Evolutionary conservation across 2,888 invertebrate genomes (phyloP), one percentile per base, ranked within the genome.

Genomic region (Leucoma salicis): DNA sequence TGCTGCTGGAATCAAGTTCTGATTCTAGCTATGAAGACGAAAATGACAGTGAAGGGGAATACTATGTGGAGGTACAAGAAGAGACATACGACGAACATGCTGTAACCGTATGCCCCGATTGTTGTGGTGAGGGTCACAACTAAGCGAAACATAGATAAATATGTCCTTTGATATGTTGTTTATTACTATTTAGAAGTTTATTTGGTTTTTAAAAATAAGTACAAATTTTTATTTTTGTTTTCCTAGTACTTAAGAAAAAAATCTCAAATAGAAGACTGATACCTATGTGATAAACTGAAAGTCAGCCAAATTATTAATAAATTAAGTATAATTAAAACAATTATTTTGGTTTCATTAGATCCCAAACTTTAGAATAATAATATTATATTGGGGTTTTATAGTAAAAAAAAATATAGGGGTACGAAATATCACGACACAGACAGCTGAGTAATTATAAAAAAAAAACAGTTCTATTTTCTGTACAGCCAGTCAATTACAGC

Each of bases 361-460:
- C 14, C 31, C 13, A 14, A 6, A 36, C 6, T 31, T 31, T 31
- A 2, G 21, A 31, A n/a, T 13, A 14, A 25, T 14, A 37, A 16
- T 31, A 21, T 29, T 14, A 31, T 29, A 14, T 18, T 14, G 1
- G 11, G 36, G 21, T 10, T 14, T 37, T 5, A 11, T 21, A 31
- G 14, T 11, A 37, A 37, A 31, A 31, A n/a, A 14, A 31, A 5
- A 6, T 10, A 16, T 21, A 31, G 21, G 10, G 21, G 2, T n/a
- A 5, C 29, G 18, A 31, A 37, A 14, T 25, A 15, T 39, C 35
- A n/a, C n/a, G n/a, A n/a, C n/a, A n/a, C n/a, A n/a, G n/a, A n/a
- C n/a, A n/a, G n/a, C n/a, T n/a, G n/a, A n/a, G n/a, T n/a, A n/a
- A n/a, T n/a, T n/a, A n/a, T n/a, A n/a, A n/a, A n/a, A n/a, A n/a